Evolutionary conservation across 2,113 vertebrate genomes (phyloP).

Genomic region (Hemiscyllium ocellatum): DNA sequence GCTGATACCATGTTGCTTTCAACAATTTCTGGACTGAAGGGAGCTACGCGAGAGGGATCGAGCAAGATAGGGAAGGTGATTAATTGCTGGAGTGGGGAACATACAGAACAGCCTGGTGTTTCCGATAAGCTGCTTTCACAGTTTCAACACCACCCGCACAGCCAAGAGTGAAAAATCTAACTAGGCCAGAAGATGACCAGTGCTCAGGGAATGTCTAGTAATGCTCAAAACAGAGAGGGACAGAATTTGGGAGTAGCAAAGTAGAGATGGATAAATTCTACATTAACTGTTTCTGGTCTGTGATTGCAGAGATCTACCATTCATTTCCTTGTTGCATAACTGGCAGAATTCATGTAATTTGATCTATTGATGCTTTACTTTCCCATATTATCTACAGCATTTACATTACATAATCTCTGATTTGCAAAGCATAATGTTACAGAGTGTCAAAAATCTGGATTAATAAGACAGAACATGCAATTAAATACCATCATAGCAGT

Average conservation of each 20-base stretch:
- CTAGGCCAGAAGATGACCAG: not conserved
- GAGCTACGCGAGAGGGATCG: too few species aligned
- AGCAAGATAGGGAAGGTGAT: not conserved
- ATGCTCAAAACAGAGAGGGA: not conserved
- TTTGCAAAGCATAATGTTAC: not conserved
- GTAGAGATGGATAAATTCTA: not conserved
- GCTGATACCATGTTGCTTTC: not conserved
- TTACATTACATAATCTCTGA: not conserved
- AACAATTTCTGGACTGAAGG: not conserved
- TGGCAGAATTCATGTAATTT: not conserved
- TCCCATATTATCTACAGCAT: not conserved
- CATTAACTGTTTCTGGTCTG: not conserved
- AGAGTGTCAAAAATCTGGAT: not conserved
- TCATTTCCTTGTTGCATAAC: not conserved
- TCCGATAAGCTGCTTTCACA: not conserved
- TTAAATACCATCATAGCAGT: not conserved
- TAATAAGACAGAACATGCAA: not conserved
- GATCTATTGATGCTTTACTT: not conserved
- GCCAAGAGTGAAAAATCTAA: not conserved
- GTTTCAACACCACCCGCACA: not conserved
- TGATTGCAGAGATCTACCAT: not conserved
- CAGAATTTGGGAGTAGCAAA: not conserved
- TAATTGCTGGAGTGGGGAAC: not conserved
- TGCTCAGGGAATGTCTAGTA: not conserved
- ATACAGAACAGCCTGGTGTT: not conserved